Evolutionary conservation across 2,888 invertebrate genomes (phyloP).

Genomic region (Rhynchonema sp.): DNA sequence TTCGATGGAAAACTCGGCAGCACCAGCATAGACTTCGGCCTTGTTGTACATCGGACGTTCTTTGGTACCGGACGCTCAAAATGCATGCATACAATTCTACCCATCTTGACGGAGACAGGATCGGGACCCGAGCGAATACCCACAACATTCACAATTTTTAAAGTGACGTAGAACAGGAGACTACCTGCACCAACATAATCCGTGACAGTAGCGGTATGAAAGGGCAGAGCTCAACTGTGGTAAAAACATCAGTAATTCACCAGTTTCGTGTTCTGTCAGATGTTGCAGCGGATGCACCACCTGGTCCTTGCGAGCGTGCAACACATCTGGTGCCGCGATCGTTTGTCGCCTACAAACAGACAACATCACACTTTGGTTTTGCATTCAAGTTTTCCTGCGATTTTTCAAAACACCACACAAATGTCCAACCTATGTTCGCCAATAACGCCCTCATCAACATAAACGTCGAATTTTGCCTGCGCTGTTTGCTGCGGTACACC

Average conservation of each 20-base stretch:
- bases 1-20: conserved; percentile 1
- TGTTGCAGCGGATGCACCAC: neutral
- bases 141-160: too few relatives aligned
- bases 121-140: neutral
- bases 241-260: neutral
- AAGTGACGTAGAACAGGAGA: too few relatives aligned
- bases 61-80: neutral
- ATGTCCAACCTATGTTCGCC: too few relatives aligned
- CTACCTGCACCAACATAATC: too few relatives aligned
- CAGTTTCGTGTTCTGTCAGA: neutral
- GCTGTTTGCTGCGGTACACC: too few relatives aligned
- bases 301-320: neutral
- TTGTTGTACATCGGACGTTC: neutral
- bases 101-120: neutral
- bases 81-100: neutral
- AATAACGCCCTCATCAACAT: too few relatives aligned
- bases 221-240: neutral
- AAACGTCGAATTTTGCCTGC: too few relatives aligned
- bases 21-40: neutral
- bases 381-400: neutral
- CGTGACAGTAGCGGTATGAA: too few relatives aligned
- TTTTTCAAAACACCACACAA: too few relatives aligned
- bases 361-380: neutral
- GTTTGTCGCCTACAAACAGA: neutral
- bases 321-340: neutral